Conservation (phyloP, 2,113 vertebrate species). For the Cebidichthys violaceus region DNA sequence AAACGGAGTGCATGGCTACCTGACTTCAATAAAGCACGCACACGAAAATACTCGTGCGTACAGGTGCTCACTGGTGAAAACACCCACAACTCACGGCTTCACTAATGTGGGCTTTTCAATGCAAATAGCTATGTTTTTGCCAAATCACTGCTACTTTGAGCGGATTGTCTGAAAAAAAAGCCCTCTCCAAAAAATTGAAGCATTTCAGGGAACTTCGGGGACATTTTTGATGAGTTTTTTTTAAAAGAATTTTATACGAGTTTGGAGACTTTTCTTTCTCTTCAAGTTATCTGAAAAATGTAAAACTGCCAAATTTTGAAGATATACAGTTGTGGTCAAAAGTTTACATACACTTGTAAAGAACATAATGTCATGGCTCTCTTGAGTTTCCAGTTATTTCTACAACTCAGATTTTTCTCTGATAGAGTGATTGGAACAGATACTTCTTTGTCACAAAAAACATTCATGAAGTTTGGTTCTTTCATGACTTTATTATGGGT, state of each 20-base stretch:
- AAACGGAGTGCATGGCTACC: slow-evolving; percentile 22
- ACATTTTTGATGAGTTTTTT: slow-evolving; percentile 3
- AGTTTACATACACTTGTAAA: too few species aligned
- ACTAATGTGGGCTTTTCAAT: neutral
- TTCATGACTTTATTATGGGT: too few species aligned
- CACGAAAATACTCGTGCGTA: neutral
- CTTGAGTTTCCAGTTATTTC: too few species aligned
- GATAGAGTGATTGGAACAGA: too few species aligned
- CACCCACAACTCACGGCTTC: slow-evolving; percentile 2
- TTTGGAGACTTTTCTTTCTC: neutral
- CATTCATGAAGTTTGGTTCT: too few species aligned
- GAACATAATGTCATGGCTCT: too few species aligned
- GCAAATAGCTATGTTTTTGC: slow-evolving; percentile 4
- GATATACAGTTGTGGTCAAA: too few species aligned
- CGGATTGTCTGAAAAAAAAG: neutral
- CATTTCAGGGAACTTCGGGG: neutral
- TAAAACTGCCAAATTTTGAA: neutral
- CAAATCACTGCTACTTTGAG: slow-evolving; percentile 10
- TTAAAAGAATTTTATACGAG: neutral
- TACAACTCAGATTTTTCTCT: too few species aligned
- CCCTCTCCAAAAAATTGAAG: neutral
- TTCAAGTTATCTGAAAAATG: neutral
- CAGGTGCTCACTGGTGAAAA: neutral
- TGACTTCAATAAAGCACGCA: slow-evolving; percentile 3
- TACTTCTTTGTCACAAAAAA: too few species aligned